Evolutionary conservation across 2,888 invertebrate genomes (phyloP).

Genomic region (Hirtodrosophila alboralis): DNA sequence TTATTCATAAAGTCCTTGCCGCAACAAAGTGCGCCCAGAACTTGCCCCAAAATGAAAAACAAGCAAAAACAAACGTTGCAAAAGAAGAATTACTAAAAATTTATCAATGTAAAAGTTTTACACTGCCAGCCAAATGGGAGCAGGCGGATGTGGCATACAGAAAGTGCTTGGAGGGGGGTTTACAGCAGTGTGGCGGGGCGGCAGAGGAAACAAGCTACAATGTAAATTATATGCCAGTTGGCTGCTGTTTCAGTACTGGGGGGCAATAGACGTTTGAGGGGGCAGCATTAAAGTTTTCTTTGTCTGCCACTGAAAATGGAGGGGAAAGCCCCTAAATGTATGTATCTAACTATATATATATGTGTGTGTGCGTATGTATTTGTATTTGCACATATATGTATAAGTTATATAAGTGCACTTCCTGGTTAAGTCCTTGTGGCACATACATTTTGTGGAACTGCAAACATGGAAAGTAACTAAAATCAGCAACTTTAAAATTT

Average conservation of each 20-base stretch:
- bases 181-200: conserved; percentile 8
- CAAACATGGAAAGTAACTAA: conserved; percentile 21
- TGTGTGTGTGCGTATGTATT: conserved; percentile 6
- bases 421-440: conserved; percentile 39
- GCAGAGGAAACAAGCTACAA: conserved; percentile 70
- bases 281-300: conserved; percentile 34
- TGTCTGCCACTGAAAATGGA: conserved; percentile 31
- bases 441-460: conserved; percentile 16
- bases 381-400: conserved; percentile 1
- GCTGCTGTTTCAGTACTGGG: conserved; percentile 26
- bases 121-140: conserved; percentile 27
- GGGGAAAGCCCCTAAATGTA: not conserved
- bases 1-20: conserved; percentile 79
- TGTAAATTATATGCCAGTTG: conserved; percentile 78
- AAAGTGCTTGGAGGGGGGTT: not conserved
- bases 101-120: conserved; percentile 75
- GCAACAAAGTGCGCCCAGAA: conserved; percentile 47
- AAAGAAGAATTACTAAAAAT: conserved; percentile 76
- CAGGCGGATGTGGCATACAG: conserved; percentile 13
- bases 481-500: conserved; percentile 11
- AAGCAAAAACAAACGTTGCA: conserved; percentile 32
- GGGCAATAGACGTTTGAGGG: not conserved
- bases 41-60: conserved; percentile 66
- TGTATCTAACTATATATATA: conserved; percentile 13
- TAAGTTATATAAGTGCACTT: conserved; percentile 44